Conservation (phyloP, 1,140 invertebrate species). For the Atta cephalotes region DNA sequence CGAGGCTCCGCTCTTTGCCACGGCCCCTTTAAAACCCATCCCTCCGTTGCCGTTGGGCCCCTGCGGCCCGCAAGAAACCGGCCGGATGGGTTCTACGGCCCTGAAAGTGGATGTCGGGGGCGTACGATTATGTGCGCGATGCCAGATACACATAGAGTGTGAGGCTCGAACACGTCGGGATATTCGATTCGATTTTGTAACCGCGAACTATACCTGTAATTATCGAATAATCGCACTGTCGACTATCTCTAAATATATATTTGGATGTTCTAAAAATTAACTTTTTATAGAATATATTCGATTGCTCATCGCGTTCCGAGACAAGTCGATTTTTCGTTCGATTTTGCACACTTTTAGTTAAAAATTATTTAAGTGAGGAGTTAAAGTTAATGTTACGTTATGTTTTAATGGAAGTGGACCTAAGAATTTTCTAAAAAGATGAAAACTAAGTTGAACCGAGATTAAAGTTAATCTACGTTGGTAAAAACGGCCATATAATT, state of each 20-base stretch:
- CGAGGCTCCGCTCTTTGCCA: constrained; percentile 67
- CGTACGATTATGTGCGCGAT: constrained; percentile 29
- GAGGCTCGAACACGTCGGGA: background rate
- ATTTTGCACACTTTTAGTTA: no score
- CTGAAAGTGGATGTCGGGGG: constrained; percentile 28
- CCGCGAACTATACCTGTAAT: background rate
- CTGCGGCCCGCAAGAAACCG: constrained; percentile 54
- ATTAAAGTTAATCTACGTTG: no score
- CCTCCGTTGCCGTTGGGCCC: constrained; percentile 52
- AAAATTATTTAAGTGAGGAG: no score
- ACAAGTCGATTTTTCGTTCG: no score
- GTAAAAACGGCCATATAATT: no score
- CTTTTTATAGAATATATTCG: no score
- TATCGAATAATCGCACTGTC: background rate
- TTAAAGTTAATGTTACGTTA: no score
- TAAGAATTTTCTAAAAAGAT: no score
- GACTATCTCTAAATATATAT: constrained; percentile 7
- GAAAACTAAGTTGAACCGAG: no score
- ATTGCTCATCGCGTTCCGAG: no score
- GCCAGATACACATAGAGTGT: background rate
- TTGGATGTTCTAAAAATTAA: background rate
- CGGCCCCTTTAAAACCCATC: constrained; percentile 78
- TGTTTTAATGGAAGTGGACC: no score
- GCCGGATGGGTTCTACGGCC: constrained; percentile 68
- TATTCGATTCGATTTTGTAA: constrained; percentile 36